phyloP scores from a whole-genome alignment of 2,797 vertebrate species.

The Periparus ater region DNA sequence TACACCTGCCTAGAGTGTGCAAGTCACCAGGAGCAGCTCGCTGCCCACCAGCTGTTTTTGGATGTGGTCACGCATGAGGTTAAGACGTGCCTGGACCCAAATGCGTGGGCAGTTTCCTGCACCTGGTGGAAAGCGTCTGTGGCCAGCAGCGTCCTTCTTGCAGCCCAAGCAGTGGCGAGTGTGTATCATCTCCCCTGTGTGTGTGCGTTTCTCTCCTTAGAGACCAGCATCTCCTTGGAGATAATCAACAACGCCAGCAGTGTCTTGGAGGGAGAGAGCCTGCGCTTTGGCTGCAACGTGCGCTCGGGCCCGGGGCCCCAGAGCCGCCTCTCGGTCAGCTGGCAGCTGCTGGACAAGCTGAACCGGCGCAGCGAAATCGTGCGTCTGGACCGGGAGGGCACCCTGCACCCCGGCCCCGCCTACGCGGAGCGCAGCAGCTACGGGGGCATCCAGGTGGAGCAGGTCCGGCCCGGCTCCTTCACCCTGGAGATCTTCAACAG shows the following conservation, averaged over 20 bases:
- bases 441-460: conserved; percentile 79
- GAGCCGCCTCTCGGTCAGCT: conserved; percentile 84
- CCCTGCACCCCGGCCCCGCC: conserved; percentile 68
- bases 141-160: conserved; percentile 19
- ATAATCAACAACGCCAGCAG: conserved; percentile 86
- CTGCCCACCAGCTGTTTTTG: conserved; percentile 51
- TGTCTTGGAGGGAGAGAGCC: conserved; percentile 87
- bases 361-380: conserved; percentile 81
- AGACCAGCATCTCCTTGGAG: conserved; percentile 91
- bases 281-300: conserved; percentile 87
- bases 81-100: conserved; percentile 48
- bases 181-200: conserved; percentile 15
- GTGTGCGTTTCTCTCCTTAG: conserved; percentile 76
- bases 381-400: conserved; percentile 84
- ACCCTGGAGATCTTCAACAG: conserved; percentile 80
- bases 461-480: conserved; percentile 77
- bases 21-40: conserved; percentile 59
- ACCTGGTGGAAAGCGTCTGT: conserved; percentile 33
- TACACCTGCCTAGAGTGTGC: conserved; percentile 11
- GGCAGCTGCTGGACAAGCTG: conserved; percentile 87
- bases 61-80: conserved; percentile 42
- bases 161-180: not conserved
- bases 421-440: conserved; percentile 78
- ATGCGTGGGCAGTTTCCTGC: conserved; percentile 18
- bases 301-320: conserved; percentile 75